phyloP scores from a whole-genome alignment of 2,888 invertebrate species.

The Heteromurus nitidus region DNA sequence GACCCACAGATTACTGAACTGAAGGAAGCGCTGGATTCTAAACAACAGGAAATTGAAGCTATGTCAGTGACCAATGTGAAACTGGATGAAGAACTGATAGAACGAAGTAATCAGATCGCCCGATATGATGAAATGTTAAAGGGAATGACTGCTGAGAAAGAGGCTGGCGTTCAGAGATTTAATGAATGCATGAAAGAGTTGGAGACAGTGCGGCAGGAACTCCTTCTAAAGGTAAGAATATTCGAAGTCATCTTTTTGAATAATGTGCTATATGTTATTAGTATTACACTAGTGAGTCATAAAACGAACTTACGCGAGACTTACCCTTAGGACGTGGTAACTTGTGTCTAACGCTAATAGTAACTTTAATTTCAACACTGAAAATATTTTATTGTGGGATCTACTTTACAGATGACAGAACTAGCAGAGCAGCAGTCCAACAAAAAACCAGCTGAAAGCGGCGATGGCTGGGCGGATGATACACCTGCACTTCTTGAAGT shows the following conservation, averaged over 20 bases:
- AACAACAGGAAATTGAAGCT: conserved; percentile 29
- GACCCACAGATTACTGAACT: conserved; percentile 66
- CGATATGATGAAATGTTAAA: neutral
- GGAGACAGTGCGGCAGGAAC: conserved; percentile 28
- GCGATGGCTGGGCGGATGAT: conserved; percentile 75
- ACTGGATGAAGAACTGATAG: neutral
- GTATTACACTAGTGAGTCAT: too few species aligned
- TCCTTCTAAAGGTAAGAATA: too few species aligned
- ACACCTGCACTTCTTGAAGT: conserved; percentile 75
- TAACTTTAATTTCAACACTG: neutral
- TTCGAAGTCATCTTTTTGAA: too few species aligned
- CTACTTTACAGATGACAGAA: neutral
- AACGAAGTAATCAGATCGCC: too few species aligned
- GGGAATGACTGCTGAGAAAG: neutral
- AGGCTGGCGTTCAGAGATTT: neutral
- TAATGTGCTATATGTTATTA: too few species aligned
- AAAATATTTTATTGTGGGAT: neutral
- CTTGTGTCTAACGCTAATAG: too few species aligned
- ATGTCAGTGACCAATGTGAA: neutral
- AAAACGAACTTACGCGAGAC: too few species aligned
- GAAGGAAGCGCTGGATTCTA: conserved; percentile 51
- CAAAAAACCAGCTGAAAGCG: conserved; percentile 7
- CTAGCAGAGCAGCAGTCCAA: neutral
- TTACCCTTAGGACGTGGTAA: too few species aligned
- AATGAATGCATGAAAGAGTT: conserved; percentile 42